Evolutionary conservation across 2,888 invertebrate species (phyloP).

Genomic region (Sinopyrophorus schimmeli): DNA sequence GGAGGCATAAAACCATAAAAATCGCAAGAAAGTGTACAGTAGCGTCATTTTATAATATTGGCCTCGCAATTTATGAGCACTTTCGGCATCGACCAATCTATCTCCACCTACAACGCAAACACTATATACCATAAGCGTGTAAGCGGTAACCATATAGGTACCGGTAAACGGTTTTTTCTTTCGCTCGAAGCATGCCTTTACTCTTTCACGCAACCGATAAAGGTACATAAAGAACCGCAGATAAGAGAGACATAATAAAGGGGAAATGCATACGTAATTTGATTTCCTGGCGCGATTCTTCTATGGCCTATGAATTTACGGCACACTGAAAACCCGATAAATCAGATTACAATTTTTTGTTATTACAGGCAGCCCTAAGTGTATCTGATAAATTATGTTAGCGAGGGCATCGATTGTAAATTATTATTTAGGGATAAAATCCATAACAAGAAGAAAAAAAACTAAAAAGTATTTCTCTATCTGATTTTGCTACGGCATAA

Average conservation of each 20-base stretch:
- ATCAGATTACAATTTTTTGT: slow-evolving; percentile 47
- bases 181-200: slow-evolving; percentile 25
- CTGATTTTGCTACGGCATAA: slow-evolving; percentile 23
- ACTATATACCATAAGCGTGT: slow-evolving; percentile 33
- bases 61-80: slow-evolving; percentile 43
- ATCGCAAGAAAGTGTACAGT: slow-evolving; percentile 11
- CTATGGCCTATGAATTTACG: slow-evolving; percentile 39
- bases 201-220: slow-evolving; percentile 46
- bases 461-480: slow-evolving; percentile 25
- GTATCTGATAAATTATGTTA: slow-evolving; percentile 41
- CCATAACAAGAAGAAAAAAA: slow-evolving; percentile 12
- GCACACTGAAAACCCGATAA: slow-evolving; percentile 45
- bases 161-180: slow-evolving; percentile 35
- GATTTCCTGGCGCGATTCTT: slow-evolving; percentile 46
- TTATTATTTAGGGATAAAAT: slow-evolving; percentile 35
- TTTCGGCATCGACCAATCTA: slow-evolving; percentile 44
- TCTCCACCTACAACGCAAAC: slow-evolving; percentile 43
- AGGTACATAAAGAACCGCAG: slow-evolving; percentile 50
- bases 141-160: slow-evolving; percentile 33
- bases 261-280: slow-evolving; percentile 55
- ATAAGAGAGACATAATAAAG: slow-evolving; percentile 49
- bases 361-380: slow-evolving; percentile 42
- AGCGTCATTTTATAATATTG: slow-evolving; percentile 25
- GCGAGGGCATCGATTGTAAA: slow-evolving; percentile 36
- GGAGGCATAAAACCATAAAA: slow-evolving; percentile 10